Conservation (phyloP, 2,797 vertebrate species). For the Erethizon dorsatum region DNA sequence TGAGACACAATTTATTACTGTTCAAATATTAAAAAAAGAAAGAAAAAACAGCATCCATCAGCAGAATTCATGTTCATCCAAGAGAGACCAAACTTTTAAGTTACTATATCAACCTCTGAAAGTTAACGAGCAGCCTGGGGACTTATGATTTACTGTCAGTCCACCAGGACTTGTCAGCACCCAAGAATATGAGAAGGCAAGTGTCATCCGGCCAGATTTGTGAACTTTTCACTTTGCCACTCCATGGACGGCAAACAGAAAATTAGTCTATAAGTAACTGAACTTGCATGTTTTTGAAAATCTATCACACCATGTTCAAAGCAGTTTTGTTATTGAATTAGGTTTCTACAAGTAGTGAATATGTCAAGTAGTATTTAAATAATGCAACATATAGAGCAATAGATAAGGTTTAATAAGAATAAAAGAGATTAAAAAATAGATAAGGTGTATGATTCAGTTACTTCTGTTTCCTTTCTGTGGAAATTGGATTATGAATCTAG, state of each 20-base stretch:
- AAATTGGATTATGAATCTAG: slow-evolving; percentile 72
- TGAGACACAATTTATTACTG: slow-evolving; percentile 83
- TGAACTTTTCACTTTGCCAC: slow-evolving; percentile 86
- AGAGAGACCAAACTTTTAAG: slow-evolving; percentile 83
- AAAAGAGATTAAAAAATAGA: slow-evolving; percentile 67
- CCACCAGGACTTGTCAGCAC: slow-evolving; percentile 93
- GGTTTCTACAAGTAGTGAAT: slow-evolving; percentile 78
- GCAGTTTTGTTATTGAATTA: slow-evolving; percentile 82
- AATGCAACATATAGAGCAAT: slow-evolving; percentile 79
- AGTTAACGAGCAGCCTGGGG: slow-evolving; percentile 95
- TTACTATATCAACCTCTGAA: slow-evolving; percentile 93
- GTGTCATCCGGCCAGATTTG: slow-evolving; percentile 84
- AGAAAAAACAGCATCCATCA: slow-evolving; percentile 18
- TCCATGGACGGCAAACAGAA: slow-evolving; percentile 84
- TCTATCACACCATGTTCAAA: slow-evolving; percentile 83
- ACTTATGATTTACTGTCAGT: slow-evolving; percentile 94
- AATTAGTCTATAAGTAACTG: slow-evolving; percentile 87
- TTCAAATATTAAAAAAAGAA: slow-evolving; percentile 61
- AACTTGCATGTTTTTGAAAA: slow-evolving; percentile 77
- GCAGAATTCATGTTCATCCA: slow-evolving; percentile 82
- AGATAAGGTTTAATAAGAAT: slow-evolving; percentile 74
- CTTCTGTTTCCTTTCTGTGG: slow-evolving; percentile 50
- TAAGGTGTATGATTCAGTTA: slow-evolving; percentile 37
- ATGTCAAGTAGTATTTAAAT: slow-evolving; percentile 81
- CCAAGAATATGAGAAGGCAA: slow-evolving; percentile 90